Percentiles rank a stretch among this genome's conserved stretches.
These are phyloP conservation scores for Trematocara unimaculatum DNA, from an alignment of 2,113 vertebrate species.

Conservation along the genomic window DNA sequence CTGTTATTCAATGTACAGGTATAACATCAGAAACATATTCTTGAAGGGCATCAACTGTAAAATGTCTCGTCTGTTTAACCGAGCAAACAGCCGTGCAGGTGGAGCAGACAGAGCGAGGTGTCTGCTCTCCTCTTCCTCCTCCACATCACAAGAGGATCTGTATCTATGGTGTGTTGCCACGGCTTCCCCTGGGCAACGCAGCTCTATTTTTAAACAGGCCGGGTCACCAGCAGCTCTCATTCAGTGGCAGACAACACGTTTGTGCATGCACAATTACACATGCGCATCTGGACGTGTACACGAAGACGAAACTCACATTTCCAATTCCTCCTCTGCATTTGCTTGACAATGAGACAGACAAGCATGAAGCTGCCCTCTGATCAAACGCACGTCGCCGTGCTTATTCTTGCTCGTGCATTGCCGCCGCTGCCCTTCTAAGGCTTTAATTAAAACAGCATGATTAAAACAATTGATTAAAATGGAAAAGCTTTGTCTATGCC, in stretches of 20 bases:
- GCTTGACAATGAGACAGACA: neutral
- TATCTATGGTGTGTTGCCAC: slow-evolving; percentile 63
- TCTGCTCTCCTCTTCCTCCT: slow-evolving; percentile 24
- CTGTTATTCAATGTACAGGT: neutral
- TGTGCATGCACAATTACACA: neutral
- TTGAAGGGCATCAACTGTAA: neutral
- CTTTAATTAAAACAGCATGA: slow-evolving; percentile 28
- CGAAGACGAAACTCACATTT: neutral
- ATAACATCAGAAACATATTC: neutral
- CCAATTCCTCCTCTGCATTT: neutral
- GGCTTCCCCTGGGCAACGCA: slow-evolving; percentile 56
- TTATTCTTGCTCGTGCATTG: neutral
- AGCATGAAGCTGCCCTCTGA: neutral
- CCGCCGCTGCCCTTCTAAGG: neutral
- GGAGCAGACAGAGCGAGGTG: slow-evolving; percentile 37
- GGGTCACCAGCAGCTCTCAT: slow-evolving; percentile 37
- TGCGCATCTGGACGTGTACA: neutral
- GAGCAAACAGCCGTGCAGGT: slow-evolving; percentile 25
- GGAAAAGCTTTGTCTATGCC: slow-evolving; percentile 11
- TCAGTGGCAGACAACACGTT: slow-evolving; percentile 31
- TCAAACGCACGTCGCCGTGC: neutral
- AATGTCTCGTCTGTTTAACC: neutral
- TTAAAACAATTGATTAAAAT: slow-evolving; percentile 36
- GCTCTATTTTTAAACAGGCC: slow-evolving; percentile 67
- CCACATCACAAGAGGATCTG: slow-evolving; percentile 38